Base-by-base conservation (phyloP, 2,888 invertebrate species). In the Poecilobothrus nobilitatus region DNA sequence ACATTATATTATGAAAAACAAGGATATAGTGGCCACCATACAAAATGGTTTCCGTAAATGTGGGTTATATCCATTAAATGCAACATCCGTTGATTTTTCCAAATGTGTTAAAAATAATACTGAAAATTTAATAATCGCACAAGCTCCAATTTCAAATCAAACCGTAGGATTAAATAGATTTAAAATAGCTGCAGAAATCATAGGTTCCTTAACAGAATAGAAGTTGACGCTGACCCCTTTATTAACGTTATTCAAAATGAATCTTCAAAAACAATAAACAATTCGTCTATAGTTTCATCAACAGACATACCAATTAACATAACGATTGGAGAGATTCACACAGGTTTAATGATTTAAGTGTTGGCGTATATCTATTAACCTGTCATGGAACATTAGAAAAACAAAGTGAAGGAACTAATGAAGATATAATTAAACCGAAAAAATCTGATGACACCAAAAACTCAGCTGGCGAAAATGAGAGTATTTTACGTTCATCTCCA, bases 11-110 rank as follows among this genome's bases (percentile, higher is more conserved):
- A 37, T 62, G 12, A 66, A 68, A 68, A 68, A 68, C 2, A 21
- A 67, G 1, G 44, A 64, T 68, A 65, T 67, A 21, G 61, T 64
- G 27, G 27, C 69, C 9, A 68, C 67, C 3, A 69, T 68, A 15
- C 22, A 63, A 66, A 71, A 68, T 34, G 70, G 68, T 7, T 69
- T 70, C 63, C 5, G 67, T 65, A 70, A 70, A 34, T n/a, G 68
- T 68, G 69, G 71, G 10, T 63, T 71, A 10, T 71, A 67, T 34
- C 70, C 70, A 27, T 67, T 71, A 7, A 67, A 72, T 64, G 66
- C 68, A 12, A 41, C 61, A 1, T 61, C 41, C 18, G 65, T 70
- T 4, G 66, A 66, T 66, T 71, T n/a, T 41, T 10, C 53, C 1
- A 53, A 70, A 67, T 68, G 68, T 22, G 66, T 67, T 0, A 70